phyloP scores from a whole-genome alignment of 2,113 vertebrate genomes.

The Cynopterus brachyotis region DNA sequence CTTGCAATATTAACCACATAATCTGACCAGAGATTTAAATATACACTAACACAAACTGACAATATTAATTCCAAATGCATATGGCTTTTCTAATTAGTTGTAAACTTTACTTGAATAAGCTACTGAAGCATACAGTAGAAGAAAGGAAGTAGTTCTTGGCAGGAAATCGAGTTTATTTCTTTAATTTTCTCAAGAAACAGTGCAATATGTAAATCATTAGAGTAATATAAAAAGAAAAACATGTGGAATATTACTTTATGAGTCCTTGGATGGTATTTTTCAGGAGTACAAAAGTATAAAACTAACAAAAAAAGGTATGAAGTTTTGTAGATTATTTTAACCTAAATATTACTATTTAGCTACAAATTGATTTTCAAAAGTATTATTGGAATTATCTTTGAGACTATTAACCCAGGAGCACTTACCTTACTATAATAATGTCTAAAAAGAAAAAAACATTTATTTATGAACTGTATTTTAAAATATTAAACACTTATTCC shows the following conservation, averaged over 20 bases:
- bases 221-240: slow-evolving; percentile 1
- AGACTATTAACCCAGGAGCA: background rate
- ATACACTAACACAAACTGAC: slow-evolving; percentile 16
- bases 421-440: background rate
- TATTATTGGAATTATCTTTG: background rate
- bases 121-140: background rate
- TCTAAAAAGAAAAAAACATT: background rate
- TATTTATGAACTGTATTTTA: background rate
- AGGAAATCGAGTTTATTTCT: slow-evolving; percentile 43
- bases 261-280: background rate
- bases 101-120: slow-evolving; percentile 28
- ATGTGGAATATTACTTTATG: background rate
- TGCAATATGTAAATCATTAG: slow-evolving; percentile 13
- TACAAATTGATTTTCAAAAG: background rate
- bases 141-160: slow-evolving; percentile 10
- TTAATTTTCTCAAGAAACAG: slow-evolving; percentile 51
- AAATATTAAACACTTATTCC: background rate
- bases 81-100: slow-evolving; percentile 47
- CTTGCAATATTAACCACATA: slow-evolving; percentile 15
- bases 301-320: background rate
- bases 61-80: slow-evolving; percentile 54
- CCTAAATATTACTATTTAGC: background rate
- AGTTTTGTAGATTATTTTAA: background rate
- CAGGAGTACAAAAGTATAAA: background rate
- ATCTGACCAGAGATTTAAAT: slow-evolving; percentile 44